Evolutionary conservation across 1,140 invertebrate genomes (phyloP), one percentile per base, ranked within the genome.

Genomic region (Lepidotrigona ventralis): DNA sequence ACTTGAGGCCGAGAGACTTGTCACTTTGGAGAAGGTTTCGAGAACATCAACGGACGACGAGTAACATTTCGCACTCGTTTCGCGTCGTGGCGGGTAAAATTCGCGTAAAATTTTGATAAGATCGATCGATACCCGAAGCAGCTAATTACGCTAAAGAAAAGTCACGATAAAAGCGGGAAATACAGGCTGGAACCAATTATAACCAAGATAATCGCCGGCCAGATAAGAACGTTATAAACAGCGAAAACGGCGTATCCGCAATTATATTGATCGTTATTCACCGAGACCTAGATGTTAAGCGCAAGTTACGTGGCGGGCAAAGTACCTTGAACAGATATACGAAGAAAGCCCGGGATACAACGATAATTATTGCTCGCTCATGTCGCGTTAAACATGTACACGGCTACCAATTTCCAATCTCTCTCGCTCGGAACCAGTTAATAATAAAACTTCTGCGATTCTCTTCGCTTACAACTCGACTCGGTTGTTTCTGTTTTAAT

Each of bases 261-360:
- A 64, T 78, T 73, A 46, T 12, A 69, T 75, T 60, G 80, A 71
- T 53, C 66, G 77, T 33, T n/a, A 58, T 71, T 70, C 78, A 72
- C 39, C 54, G 26, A 29, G 39, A 80, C 56, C 26, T 58, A 63
- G 69, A 72, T 53, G 39, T 56, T 51, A 39, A 79, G 14, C n/a
- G 3, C 19, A 53, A 71, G 46, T 60, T 72, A 21, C 33, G 51
- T 19, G 11, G 66, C 29, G 29, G 51, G 58, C 5, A 60, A 46
- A 46, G 14, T 56, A 80, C 33, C 69, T 53, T 51, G 54, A 51
- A 71, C n/a, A 63, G 26, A 63, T 54, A 56, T 21, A 63, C 63
- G 51, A 80, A 79, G 54, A 21, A 23, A 51, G n/a, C 5, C 39
- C 6, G 12, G 23, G 51, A 26, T n/a, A n/a, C 33, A 58, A 33